Evolutionary conservation across 2,797 vertebrate species (phyloP).

Genomic region (Chaunax sp.): DNA sequence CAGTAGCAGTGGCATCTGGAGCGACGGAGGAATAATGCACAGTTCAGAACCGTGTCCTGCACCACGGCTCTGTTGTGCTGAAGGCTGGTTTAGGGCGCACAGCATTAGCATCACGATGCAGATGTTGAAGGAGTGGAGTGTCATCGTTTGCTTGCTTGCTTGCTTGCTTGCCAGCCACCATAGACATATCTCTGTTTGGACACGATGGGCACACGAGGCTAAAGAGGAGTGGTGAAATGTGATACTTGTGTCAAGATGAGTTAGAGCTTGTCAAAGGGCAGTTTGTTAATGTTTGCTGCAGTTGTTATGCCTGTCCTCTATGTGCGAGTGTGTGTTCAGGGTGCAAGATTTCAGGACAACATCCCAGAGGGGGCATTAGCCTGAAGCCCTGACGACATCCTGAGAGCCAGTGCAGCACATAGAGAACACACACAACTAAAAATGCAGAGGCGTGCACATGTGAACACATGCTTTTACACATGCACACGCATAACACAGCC

Average conservation of each 20-base stretch:
- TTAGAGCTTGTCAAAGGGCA: slow-evolving; percentile 50
- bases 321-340: slow-evolving; percentile 38
- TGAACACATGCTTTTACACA: slow-evolving; percentile 10
- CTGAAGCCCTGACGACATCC: slow-evolving; percentile 41
- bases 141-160: slow-evolving; percentile 33
- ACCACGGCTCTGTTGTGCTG: slow-evolving; percentile 46
- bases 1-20: slow-evolving; percentile 54
- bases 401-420: slow-evolving; percentile 34
- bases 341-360: slow-evolving; percentile 63
- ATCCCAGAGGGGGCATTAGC: slow-evolving; percentile 48
- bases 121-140: slow-evolving; percentile 37
- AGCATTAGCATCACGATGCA: slow-evolving; percentile 55
- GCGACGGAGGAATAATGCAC: slow-evolving; percentile 52
- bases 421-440: slow-evolving; percentile 11
- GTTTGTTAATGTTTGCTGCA: slow-evolving; percentile 57
- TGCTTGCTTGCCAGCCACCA: slow-evolving; percentile 32
- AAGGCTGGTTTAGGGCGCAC: slow-evolving; percentile 52
- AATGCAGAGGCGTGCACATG: slow-evolving; percentile 11
- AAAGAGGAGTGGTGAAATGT: slow-evolving; percentile 56
- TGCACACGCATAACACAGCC: slow-evolving; percentile 18
- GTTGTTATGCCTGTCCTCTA: slow-evolving; percentile 11
- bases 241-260: slow-evolving; percentile 55
- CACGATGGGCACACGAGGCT: slow-evolving; percentile 52
- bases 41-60: slow-evolving; percentile 59
- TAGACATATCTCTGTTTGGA: slow-evolving; percentile 59